Conservation (phyloP, 1,140 invertebrate species). For the Limonius californicus region DNA sequence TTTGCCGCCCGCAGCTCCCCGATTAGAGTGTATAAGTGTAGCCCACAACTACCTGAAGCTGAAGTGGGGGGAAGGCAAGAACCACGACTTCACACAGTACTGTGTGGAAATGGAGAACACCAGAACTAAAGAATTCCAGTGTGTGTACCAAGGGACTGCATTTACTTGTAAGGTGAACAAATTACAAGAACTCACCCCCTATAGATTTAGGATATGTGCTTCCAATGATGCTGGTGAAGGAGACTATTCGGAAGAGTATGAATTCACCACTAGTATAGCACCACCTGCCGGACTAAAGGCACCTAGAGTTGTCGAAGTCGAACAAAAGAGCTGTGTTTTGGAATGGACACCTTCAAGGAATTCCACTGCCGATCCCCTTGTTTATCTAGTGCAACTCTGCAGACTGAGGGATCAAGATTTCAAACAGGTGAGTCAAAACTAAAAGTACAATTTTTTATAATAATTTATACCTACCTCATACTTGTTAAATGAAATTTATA, state of each 20-base stretch:
- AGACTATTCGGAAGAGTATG: slow-evolving; percentile 64
- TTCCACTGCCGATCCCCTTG: slow-evolving; percentile 56
- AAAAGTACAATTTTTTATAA: no score
- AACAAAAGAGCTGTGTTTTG: slow-evolving; percentile 49
- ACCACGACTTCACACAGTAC: slow-evolving; percentile 67
- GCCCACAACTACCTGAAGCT: slow-evolving; percentile 80
- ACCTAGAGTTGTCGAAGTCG: slow-evolving; percentile 55
- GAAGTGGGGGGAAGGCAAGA: slow-evolving; percentile 74
- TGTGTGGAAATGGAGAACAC: slow-evolving; percentile 73
- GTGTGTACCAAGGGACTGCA: slow-evolving; percentile 73
- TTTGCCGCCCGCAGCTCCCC: slow-evolving; percentile 71
- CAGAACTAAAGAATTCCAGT: slow-evolving; percentile 63
- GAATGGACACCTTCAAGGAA: slow-evolving; percentile 55
- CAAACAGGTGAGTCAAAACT: slow-evolving; percentile 54
- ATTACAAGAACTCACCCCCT: slow-evolving; percentile 71
- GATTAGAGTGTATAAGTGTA: slow-evolving; percentile 64
- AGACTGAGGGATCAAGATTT: slow-evolving; percentile 58
- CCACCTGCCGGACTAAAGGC: slow-evolving; percentile 73
- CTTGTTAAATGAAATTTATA: no score
- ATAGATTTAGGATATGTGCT: slow-evolving; percentile 79
- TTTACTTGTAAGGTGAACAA: slow-evolving; percentile 75
- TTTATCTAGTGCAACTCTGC: slow-evolving; percentile 64
- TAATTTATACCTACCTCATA: no score
- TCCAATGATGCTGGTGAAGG: slow-evolving; percentile 80
- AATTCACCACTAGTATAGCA: slow-evolving; percentile 69